Base-by-base conservation (phyloP, 1,140 invertebrate species). In the Cyclina sinensis region DNA sequence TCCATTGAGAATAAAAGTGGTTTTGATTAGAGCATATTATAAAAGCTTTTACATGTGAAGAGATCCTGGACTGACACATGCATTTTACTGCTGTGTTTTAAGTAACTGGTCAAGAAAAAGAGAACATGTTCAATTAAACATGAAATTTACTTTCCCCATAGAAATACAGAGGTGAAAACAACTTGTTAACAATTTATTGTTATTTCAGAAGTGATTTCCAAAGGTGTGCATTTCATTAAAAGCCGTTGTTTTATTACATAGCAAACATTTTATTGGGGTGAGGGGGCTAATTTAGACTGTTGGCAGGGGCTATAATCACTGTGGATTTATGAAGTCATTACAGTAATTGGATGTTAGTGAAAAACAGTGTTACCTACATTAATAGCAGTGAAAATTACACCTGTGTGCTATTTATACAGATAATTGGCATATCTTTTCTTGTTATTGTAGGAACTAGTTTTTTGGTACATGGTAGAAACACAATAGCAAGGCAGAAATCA, bases 281-380 rank as follows among this genome's bases (percentile, higher is more conserved):
- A 54, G 74, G 74, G 74, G 46, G 46, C n/a, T 78, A 78, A 78
- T 78, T 78, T 30, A 78, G 30, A 78, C 0, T 78, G 65, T 78
- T 78, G 74, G 74, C 74, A 78, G 46, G 74, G 74, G 74, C 43
- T 35, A 54, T 78, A 78, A 78, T 54, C 74, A 78, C 43, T 78
- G n/a, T 54, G 27, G 46, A 78, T 78, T 78, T 78, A 78, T 78
- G 74, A 51, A 51, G 74, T 54, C 21, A 78, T 54, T 78, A 78
- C 48, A 54, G 24, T 78, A 78, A 78, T 78, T 78, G 48, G 74
- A 4, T 54, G 74, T 48, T 78, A 78, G n/a, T 51, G 24, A 21
- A n/a, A 51, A 11, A 51, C 74, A 32, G 46, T 51, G 46, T 78
- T 78, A 78, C 74, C 74, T 54, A 54, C 46, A 32, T 30, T 78